Base-by-base conservation (phyloP, 2,113 vertebrate species). In the Piliocolobus tephrosceles region DNA sequence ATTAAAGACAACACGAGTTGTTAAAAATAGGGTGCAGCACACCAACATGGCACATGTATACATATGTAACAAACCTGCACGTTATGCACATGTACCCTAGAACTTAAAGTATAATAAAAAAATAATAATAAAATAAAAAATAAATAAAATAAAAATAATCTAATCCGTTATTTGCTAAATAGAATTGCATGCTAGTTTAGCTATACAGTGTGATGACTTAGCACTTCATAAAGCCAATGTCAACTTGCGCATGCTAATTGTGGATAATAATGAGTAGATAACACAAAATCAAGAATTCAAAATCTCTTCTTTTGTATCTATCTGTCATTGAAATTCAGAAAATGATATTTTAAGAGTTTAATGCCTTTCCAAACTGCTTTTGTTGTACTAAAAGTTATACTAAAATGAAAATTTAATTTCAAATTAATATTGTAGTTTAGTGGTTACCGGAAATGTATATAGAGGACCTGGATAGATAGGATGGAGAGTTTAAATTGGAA, bases 81-180 rank as follows among this genome's bases (percentile, higher is more conserved):
- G n/a, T n/a, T n/a, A n/a, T n/a, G n/a, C n/a, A n/a, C n/a, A n/a
- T n/a, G n/a, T n/a, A n/a, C n/a, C n/a, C n/a, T n/a, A n/a, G n/a
- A n/a, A n/a, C n/a, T n/a, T n/a, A n/a, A n/a, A n/a, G n/a, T n/a
- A n/a, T n/a, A n/a, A n/a, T n/a, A n/a, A n/a, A n/a, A n/a, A n/a
- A n/a, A n/a, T n/a, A n/a, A n/a, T n/a, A n/a, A n/a, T n/a, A n/a
- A n/a, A n/a, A n/a, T n/a, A n/a, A n/a, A n/a, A n/a, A n/a, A n/a
- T n/a, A n/a, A n/a, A n/a, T n/a, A n/a, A n/a, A n/a, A n/a, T 91
- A 66, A 94, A 80, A 91, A 91, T 72, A 80, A 88, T 17, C 17
- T 88, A 88, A 88, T 1, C 8, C 61, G 52, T 75, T 35, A 64
- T 66, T 87, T 0, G 9, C 43, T 82, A 89, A 90, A n/a, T 30